These are phyloP conservation scores for Apotomis capreana DNA, from an alignment of 2,888 invertebrate genomes.

Conservation along the genomic window DNA sequence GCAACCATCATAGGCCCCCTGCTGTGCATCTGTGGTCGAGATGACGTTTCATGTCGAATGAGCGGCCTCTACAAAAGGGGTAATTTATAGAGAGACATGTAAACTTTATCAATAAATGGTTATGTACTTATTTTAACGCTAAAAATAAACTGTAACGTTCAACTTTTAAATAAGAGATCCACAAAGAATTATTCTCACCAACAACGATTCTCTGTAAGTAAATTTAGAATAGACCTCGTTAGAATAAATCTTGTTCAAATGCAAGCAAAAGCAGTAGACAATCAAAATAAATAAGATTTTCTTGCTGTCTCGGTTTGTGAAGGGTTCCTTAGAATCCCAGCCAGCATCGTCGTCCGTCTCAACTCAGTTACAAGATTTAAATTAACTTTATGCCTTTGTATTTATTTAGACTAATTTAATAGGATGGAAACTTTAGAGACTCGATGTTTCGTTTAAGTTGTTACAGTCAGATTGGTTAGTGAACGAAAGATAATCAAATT, in stretches of 20 bases:
- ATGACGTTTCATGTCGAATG: too few relatives aligned
- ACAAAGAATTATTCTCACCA: neutral
- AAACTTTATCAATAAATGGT: too few relatives aligned
- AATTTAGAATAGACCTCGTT: neutral
- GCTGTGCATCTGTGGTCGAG: too few relatives aligned
- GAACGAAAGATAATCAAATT: neutral
- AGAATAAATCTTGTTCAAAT: slow-evolving; percentile 19
- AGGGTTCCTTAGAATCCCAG: slow-evolving; percentile 9
- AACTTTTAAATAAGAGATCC: neutral
- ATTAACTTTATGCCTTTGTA: slow-evolving; percentile 7
- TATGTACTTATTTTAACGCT: too few relatives aligned
- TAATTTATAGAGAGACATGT: too few relatives aligned
- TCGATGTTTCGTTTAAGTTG: neutral
- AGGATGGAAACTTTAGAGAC: neutral
- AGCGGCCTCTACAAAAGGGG: too few relatives aligned
- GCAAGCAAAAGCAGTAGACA: slow-evolving; percentile 9
- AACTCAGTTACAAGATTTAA: slow-evolving; percentile 10
- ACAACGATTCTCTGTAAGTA: neutral
- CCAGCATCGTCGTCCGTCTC: neutral
- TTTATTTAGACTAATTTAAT: slow-evolving; percentile 15
- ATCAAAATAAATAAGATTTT: slow-evolving; percentile 31
- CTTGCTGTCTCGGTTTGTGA: slow-evolving; percentile 7
- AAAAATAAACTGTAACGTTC: too few relatives aligned
- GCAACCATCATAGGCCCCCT: too few relatives aligned
- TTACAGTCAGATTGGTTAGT: neutral